Evolutionary conservation across 2,797 vertebrate species (phyloP).

Genomic region (Artibeus jamaicensis): DNA sequence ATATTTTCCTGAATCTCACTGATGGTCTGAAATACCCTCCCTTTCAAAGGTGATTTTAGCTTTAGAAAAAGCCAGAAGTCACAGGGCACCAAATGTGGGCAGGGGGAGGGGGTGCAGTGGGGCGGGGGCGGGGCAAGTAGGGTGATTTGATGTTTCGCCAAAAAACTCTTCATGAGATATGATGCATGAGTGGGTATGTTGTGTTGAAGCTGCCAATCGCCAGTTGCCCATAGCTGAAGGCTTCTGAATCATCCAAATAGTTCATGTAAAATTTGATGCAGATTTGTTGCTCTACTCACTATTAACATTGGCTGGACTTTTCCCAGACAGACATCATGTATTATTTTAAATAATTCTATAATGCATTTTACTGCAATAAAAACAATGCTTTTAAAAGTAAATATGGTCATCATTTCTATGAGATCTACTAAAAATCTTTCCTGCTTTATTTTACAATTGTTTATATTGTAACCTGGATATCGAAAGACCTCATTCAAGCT

Average conservation of each 20-base stretch:
- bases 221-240: not conserved
- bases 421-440: not conserved
- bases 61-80: not conserved
- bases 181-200: not conserved
- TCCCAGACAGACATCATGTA: not conserved
- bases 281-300: not conserved
- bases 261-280: not conserved
- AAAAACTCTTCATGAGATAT: not conserved
- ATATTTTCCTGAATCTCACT: not conserved
- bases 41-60: not conserved
- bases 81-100: not conserved
- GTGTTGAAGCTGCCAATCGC: not conserved
- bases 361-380: not conserved
- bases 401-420: not conserved
- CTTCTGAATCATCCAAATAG: not conserved
- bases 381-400: slow-evolving; percentile 5
- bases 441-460: not conserved
- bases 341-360: slow-evolving; percentile 17
- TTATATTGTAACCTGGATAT: not conserved
- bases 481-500: not conserved
- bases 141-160: not conserved
- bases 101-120: not conserved
- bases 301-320: not conserved
- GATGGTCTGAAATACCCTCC: not conserved
- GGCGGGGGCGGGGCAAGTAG: too few relatives aligned